phyloP scores from a whole-genome alignment of 2,888 invertebrate genomes.

The Hirtodrosophila confusa region DNA sequence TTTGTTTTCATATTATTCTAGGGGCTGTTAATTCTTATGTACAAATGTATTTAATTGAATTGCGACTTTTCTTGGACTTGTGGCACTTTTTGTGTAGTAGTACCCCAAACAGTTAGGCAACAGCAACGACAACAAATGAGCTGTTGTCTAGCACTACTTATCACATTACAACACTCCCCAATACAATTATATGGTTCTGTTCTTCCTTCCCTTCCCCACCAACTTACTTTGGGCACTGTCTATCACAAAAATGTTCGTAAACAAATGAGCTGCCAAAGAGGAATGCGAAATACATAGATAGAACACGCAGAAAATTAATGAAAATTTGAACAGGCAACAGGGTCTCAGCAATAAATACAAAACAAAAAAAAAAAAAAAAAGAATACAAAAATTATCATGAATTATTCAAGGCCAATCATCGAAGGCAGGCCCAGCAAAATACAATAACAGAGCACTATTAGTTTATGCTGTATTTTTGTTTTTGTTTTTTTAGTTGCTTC shows the following conservation, averaged over 20 bases:
- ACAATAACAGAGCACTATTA: constrained; percentile 43
- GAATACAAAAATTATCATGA: constrained; percentile 65
- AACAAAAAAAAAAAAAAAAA: constrained; percentile 21
- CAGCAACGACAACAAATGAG: constrained; percentile 1
- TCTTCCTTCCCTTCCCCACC: background rate
- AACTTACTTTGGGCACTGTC: constrained; percentile 6
- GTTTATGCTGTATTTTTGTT: constrained; percentile 28
- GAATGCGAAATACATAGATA: constrained; percentile 34
- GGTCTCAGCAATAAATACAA: constrained; percentile 6
- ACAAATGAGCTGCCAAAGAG: constrained; percentile 67
- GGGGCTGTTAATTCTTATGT: too few species aligned
- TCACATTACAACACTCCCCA: constrained; percentile 29
- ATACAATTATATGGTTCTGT: background rate
- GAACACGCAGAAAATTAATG: constrained; percentile 49
- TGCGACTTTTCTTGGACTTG: background rate
- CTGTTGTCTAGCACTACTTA: constrained; percentile 6
- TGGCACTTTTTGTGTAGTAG: constrained; percentile 9
- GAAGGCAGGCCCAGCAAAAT: constrained; percentile 25
- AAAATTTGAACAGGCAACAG: constrained; percentile 37
- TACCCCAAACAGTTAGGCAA: constrained; percentile 1
- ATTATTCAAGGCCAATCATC: constrained; percentile 74
- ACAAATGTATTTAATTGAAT: too few species aligned
- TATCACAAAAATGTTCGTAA: constrained; percentile 61
- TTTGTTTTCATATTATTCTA: too few species aligned
- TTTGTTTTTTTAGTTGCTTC: background rate